Percentiles rank a stretch among this genome's conserved stretches.
phyloP scores from a whole-genome alignment of 2,888 invertebrate species.

The Bibio marci region DNA sequence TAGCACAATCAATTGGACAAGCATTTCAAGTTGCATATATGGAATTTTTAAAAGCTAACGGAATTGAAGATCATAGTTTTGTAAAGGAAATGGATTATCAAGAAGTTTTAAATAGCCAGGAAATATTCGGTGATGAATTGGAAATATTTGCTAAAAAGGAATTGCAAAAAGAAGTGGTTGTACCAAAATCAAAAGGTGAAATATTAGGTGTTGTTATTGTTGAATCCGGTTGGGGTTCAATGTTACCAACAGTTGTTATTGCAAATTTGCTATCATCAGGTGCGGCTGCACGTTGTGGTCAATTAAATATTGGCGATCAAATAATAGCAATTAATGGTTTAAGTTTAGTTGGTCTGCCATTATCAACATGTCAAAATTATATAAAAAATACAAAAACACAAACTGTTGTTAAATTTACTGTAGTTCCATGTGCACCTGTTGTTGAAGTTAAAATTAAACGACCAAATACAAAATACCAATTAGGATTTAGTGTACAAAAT shows the following conservation, averaged over 20 bases:
- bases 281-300: slow-evolving; percentile 94
- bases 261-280: slow-evolving; percentile 94
- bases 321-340: slow-evolving; percentile 99
- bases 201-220: slow-evolving; percentile 97
- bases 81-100: slow-evolving; percentile 99
- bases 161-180: slow-evolving; percentile 93
- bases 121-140: slow-evolving; percentile 96
- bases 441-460: slow-evolving; percentile 98
- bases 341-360: slow-evolving; percentile 89
- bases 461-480: slow-evolving; percentile 98
- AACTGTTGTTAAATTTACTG: slow-evolving; percentile 96
- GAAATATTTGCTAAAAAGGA: slow-evolving; percentile 99
- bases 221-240: slow-evolving; percentile 99
- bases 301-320: slow-evolving; percentile 97
- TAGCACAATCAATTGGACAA: slow-evolving; percentile 98
- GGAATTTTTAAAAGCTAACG: slow-evolving; percentile 99
- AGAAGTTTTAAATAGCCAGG: slow-evolving; percentile 97
- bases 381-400: slow-evolving; percentile 98
- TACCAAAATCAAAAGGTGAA: slow-evolving; percentile 96
- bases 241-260: slow-evolving; percentile 99
- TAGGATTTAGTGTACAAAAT: slow-evolving; percentile 99
- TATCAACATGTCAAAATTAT: slow-evolving; percentile 96
- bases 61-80: slow-evolving; percentile 97
- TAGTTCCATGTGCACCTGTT: slow-evolving; percentile 98
- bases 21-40: slow-evolving; percentile 99